Evolutionary conservation across 2,797 vertebrate species (phyloP).

Genomic region (Xiphorhynchus erythropygius): DNA sequence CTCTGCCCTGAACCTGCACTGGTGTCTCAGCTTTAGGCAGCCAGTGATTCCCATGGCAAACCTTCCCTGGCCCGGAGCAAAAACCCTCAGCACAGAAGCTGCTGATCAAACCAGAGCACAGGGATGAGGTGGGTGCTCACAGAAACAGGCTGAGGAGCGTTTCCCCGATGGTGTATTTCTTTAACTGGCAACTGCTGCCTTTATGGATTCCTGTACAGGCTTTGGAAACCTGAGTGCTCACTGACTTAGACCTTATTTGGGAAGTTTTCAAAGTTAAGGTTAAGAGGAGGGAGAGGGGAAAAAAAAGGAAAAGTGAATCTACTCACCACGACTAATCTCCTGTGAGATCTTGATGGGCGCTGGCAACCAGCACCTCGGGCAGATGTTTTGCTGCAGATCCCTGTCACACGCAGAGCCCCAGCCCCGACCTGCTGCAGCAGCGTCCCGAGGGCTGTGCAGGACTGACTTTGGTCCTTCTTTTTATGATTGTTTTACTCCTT

Average conservation of each 20-base stretch:
- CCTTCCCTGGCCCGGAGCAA: background rate
- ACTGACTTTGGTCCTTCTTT: background rate
- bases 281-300: background rate
- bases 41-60: background rate
- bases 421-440: background rate
- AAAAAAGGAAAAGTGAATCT: background rate
- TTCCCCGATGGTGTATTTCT: background rate
- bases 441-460: background rate
- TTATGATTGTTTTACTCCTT: background rate
- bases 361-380: background rate
- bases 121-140: background rate
- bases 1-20: background rate
- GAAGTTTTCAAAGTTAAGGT: background rate
- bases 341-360: background rate
- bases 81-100: rapidly evolving
- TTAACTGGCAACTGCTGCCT: background rate
- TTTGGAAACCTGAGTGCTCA: background rate
- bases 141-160: background rate
- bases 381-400: conserved; percentile 20
- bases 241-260: conserved; percentile 7
- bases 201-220: background rate
- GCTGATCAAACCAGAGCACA: rapidly evolving
- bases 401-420: background rate
- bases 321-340: conserved; percentile 53
- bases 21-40: background rate